A percentile compares a stretch with the other conserved stretches of the same genome.
Conservation (phyloP, 2,797 vertebrate species). For the Ara ararauna region DNA sequence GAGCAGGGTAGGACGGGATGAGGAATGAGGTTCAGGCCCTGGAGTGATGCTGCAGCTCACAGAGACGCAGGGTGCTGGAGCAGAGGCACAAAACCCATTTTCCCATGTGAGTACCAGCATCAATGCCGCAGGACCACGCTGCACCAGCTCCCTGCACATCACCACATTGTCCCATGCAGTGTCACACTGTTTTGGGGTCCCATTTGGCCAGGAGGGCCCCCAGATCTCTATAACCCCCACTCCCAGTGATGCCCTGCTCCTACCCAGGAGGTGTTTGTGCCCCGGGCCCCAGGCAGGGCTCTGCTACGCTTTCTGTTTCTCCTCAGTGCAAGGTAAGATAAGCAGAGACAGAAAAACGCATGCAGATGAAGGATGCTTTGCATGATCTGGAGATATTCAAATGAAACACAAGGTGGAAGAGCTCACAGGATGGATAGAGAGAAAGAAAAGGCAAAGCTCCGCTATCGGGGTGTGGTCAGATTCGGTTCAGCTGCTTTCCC, state of each 20-base stretch:
- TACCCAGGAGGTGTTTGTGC: neutral
- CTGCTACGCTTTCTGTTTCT: neutral
- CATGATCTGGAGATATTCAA: conserved; percentile 32
- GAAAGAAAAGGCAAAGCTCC: neutral
- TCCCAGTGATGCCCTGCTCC: neutral
- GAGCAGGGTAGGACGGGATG: neutral
- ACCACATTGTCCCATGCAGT: rapidly evolving
- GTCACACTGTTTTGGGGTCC: rapidly evolving
- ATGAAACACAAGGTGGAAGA: neutral
- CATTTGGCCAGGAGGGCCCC: neutral
- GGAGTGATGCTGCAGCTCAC: neutral
- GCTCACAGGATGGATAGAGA: neutral
- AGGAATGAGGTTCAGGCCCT: neutral
- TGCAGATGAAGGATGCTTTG: neutral
- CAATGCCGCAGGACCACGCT: rapidly evolving
- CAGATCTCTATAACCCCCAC: neutral
- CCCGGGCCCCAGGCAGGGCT: neutral
- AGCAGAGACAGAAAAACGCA: neutral
- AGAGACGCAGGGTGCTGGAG: rapidly evolving
- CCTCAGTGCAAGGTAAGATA: neutral
- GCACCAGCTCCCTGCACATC: neutral
- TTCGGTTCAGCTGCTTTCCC: neutral
- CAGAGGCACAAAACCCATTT: rapidly evolving
- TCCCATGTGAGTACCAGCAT: rapidly evolving
- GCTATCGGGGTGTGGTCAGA: rapidly evolving